phyloP scores from a whole-genome alignment of 2,797 vertebrate genomes.

The Yasuhikotakia modesta region DNA sequence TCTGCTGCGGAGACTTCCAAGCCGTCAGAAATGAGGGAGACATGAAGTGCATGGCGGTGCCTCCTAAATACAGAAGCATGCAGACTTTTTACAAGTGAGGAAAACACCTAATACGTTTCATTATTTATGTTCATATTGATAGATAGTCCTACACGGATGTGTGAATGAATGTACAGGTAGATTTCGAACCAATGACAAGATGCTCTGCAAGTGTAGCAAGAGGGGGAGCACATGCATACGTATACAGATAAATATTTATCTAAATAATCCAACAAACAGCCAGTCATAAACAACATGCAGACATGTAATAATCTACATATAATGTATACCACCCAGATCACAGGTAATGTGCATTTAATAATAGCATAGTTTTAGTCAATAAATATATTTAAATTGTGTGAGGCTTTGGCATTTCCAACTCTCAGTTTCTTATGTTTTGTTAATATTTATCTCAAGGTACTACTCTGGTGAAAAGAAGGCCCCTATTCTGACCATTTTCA shows the following conservation, averaged over 20 bases:
- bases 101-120: not conserved
- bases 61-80: conserved; percentile 90
- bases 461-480: conserved; percentile 96
- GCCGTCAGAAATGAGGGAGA: conserved; percentile 94
- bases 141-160: not conserved
- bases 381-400: not conserved
- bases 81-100: conserved; percentile 94
- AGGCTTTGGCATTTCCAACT: not conserved
- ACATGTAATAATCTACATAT: not conserved
- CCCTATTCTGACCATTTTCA: conserved; percentile 93
- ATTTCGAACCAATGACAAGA: too few species aligned
- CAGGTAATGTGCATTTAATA: too few species aligned
- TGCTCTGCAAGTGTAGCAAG: too few species aligned
- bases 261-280: too few species aligned
- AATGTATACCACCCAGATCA: not conserved
- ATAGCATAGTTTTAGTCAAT: too few species aligned
- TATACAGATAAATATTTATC: too few species aligned
- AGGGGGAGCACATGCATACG: too few species aligned
- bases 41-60: conserved; percentile 94
- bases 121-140: not conserved
- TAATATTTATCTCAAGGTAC: conserved; percentile 76
- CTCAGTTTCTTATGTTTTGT: not conserved
- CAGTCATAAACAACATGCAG: too few species aligned
- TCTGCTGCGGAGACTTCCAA: conserved; percentile 98
- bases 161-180: too few species aligned